Base-by-base conservation (phyloP, 2,797 vertebrate genomes). In the Siniperca scherzeri region DNA sequence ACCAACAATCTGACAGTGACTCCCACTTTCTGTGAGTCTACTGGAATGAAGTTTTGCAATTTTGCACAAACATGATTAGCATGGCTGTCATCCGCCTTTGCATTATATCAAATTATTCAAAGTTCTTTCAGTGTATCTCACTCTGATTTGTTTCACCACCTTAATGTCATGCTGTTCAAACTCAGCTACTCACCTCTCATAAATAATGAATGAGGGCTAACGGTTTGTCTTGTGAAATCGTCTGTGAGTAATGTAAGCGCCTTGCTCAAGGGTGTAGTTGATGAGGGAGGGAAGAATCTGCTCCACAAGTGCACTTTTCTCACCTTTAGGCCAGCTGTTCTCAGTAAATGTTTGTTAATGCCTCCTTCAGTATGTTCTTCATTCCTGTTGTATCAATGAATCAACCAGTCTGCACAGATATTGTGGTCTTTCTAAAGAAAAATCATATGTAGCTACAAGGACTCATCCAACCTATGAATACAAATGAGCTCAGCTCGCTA, bases 141-240 rank as follows among this genome's bases (percentile, higher is more conserved):
- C 22, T 59, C 42, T 48, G 78, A 85, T 79, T 85, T 80, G 71
- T 81, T 87, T 78, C 75, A 75, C 52, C 74, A 48, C 66, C 56
- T 77, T 48, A 40, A 68, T 69, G 60, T 70, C 65, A 13, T 10
- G 46, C 84, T 77, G 84, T 68, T 89, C 70, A 70, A 78, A 77
- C 77, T 66, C 57, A 17, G 61, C 85, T 73, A 69, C 79, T 75
- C 70, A 74, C 86, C 80, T 85, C 84, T 83, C 74, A 91, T 92
- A 64, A 84, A 92, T 91, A 87, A 90, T 90, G 56, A 84, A 91
- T 81, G 81, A 77, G 60, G 69, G 25, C 69, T 65, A 92, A 88
- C 85, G 88, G 87, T 83, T 91, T 85, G 78, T 83, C 70, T 87
- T 74, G 79, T 87, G 85, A 83, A 91, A 71, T 77, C 36, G 10